A percentile compares a stretch with the other conserved stretches of the same genome.
These are phyloP conservation scores for Bathynomus jamesi DNA, from an alignment of 1,140 invertebrate species.

Conservation along the genomic window DNA sequence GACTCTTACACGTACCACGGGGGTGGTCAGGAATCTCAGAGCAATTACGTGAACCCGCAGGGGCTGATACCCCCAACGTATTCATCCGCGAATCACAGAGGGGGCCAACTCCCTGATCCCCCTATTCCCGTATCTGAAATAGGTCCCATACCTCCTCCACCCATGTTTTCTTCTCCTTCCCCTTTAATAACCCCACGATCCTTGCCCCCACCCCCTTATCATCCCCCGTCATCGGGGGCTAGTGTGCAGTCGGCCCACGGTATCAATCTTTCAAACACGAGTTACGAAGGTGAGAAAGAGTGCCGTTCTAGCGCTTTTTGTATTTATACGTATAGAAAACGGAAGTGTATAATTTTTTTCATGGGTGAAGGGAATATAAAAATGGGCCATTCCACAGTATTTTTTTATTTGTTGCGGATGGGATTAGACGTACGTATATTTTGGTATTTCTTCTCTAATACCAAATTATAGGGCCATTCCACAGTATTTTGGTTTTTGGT, in stretches of 20 bases:
- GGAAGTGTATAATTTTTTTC: too few species aligned
- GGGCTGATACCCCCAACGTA: not conserved
- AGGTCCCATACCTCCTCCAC: conserved; percentile 86
- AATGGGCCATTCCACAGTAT: too few species aligned
- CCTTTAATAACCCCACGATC: conserved; percentile 55
- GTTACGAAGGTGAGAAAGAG: not conserved
- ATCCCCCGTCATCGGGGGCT: conserved; percentile 25
- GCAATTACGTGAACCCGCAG: not conserved
- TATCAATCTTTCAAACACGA: not conserved
- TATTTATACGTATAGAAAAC: too few species aligned
- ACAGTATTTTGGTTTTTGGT: too few species aligned
- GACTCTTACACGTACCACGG: conserved; percentile 29
- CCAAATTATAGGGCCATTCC: too few species aligned
- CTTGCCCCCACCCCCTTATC: conserved; percentile 45
- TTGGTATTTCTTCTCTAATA: too few species aligned
- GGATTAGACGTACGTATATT: too few species aligned
- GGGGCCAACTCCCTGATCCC: conserved; percentile 63
- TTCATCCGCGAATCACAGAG: conserved; percentile 3
- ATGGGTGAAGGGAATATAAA: too few species aligned
- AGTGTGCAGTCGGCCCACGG: conserved; percentile 7
- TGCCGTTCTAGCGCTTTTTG: too few species aligned
- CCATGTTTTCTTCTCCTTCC: conserved; percentile 86
- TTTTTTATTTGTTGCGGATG: too few species aligned
- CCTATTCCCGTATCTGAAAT: conserved; percentile 85
- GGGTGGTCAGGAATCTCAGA: not conserved